A percentile compares a stretch with the other conserved stretches of the same genome.
phyloP scores from a whole-genome alignment of 1,140 invertebrate genomes.

The Drosophila neocordata region DNA sequence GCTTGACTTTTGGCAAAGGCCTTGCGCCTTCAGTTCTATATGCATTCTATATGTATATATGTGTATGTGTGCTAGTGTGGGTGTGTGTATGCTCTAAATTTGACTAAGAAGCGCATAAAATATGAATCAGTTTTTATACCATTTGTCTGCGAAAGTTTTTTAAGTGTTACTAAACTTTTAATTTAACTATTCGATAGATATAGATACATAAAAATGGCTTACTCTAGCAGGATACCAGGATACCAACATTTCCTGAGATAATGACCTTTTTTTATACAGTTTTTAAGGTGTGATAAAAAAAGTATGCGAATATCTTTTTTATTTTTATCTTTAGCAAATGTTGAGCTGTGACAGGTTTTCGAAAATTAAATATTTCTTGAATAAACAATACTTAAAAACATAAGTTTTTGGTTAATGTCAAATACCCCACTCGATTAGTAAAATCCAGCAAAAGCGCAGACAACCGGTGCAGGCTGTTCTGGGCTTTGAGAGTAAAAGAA shows the following conservation, averaged over 20 bases:
- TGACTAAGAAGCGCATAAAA: background rate
- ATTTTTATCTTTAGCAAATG: too few species aligned
- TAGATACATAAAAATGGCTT: background rate
- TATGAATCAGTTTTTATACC: background rate
- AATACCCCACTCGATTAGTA: too few species aligned
- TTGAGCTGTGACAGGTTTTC: too few species aligned
- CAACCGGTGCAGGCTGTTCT: conserved; percentile 98
- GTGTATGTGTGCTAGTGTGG: conserved; percentile 16
- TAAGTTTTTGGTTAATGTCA: too few species aligned
- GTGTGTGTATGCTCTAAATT: conserved; percentile 8
- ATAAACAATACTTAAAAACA: too few species aligned
- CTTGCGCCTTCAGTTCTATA: conserved; percentile 37
- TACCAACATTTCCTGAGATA: background rate
- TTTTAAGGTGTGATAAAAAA: too few species aligned
- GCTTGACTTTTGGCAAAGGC: conserved; percentile 72
- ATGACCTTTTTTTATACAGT: too few species aligned
- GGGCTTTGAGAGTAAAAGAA: conserved; percentile 97
- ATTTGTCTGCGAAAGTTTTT: background rate
- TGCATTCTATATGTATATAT: background rate
- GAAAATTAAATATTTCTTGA: too few species aligned
- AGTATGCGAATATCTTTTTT: too few species aligned
- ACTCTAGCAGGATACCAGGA: background rate
- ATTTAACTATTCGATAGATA: conserved; percentile 5
- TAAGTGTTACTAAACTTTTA: conserved; percentile 8
- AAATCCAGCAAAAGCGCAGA: too few species aligned